Conservation (phyloP, 2,113 vertebrate genomes). For the Colaptes auratus region DNA sequence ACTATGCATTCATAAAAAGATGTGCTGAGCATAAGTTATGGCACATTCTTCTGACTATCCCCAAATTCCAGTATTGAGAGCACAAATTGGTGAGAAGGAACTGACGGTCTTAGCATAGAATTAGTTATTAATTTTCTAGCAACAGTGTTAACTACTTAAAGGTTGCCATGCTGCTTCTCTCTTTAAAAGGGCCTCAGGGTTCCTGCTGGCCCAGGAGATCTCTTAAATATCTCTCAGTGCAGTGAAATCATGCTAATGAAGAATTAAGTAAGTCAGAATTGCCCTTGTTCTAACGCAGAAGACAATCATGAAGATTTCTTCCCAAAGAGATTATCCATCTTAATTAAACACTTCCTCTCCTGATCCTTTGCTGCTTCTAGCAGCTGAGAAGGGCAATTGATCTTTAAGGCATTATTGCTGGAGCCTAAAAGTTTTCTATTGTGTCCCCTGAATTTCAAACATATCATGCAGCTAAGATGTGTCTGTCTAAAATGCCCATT, state of each 20-base stretch:
- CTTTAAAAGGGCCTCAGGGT: background rate
- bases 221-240: background rate
- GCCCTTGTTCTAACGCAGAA: background rate
- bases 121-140: background rate
- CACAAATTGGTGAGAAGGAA: background rate
- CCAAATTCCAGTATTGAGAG: background rate
- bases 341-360: conserved; percentile 17
- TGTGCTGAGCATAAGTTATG: background rate
- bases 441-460: conserved; percentile 12
- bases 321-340: background rate
- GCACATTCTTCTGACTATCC: background rate
- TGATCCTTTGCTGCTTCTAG: background rate
- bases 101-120: background rate
- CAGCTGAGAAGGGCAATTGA: background rate
- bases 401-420: background rate
- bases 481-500: background rate
- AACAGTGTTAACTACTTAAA: background rate
- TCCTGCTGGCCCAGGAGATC: background rate
- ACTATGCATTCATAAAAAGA: background rate
- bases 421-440: background rate
- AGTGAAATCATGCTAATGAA: background rate
- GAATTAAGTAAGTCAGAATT: background rate
- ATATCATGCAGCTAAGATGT: background rate
- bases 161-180: background rate
- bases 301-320: background rate